These are phyloP conservation scores for Autographa gamma DNA, from an alignment of 2,888 invertebrate species.

Conservation along the genomic window DNA sequence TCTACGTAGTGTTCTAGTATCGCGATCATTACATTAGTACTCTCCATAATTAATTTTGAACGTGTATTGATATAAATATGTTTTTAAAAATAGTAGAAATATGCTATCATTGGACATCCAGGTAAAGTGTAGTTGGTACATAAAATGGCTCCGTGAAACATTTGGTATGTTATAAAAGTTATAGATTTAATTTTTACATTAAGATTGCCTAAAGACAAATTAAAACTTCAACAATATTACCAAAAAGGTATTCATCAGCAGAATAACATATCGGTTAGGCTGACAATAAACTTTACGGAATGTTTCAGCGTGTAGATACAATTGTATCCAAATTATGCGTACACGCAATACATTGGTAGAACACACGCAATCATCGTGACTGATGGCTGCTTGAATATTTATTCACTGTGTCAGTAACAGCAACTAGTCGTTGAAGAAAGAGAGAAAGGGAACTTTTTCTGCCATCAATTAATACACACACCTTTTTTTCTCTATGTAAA, in stretches of 20 bases:
- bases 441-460: background rate
- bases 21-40: constrained; percentile 8
- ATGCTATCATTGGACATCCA: too few relatives aligned
- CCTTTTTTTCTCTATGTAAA: too few relatives aligned
- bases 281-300: background rate
- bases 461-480: background rate
- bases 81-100: background rate
- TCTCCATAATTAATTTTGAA: constrained; percentile 3
- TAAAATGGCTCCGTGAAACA: too few relatives aligned
- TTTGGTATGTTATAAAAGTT: too few relatives aligned
- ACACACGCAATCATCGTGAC: background rate
- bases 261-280: background rate
- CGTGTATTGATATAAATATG: background rate
- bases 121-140: too few relatives aligned
- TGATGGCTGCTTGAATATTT: background rate
- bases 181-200: too few relatives aligned
- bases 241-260: too few relatives aligned
- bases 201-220: too few relatives aligned
- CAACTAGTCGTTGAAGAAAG: background rate
- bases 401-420: constrained; percentile 2
- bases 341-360: constrained; percentile 2
- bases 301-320: background rate
- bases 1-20: constrained; percentile 33
- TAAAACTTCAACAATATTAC: too few relatives aligned
- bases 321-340: background rate